Percentiles rank a stretch among this genome's conserved stretches.
phyloP scores from a whole-genome alignment of 2,113 vertebrate genomes.

The Osmerus eperlanus region DNA sequence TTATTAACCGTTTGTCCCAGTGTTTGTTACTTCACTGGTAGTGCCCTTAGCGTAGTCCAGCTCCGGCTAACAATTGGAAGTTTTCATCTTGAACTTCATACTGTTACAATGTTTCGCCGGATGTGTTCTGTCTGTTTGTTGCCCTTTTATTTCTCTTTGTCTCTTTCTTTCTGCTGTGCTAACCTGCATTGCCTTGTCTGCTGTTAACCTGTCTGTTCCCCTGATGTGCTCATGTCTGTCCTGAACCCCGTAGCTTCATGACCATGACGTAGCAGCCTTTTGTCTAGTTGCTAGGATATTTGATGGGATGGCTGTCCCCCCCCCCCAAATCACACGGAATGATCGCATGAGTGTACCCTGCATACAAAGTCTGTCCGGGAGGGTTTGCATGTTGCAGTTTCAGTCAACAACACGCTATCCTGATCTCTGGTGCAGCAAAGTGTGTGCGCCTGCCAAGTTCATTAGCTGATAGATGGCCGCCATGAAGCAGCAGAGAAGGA shows the following conservation, averaged over 20 bases:
- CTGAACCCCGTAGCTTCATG: slow-evolving; percentile 17
- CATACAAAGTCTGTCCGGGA: no score
- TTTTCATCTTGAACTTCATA: no score
- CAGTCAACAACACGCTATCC: no score
- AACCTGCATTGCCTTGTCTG: slow-evolving; percentile 55
- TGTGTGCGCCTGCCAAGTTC: slow-evolving; percentile 28
- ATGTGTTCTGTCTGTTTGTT: slow-evolving; percentile 22
- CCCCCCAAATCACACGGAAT: not conserved
- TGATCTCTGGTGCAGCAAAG: not conserved
- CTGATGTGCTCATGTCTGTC: slow-evolving; percentile 20
- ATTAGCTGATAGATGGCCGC: slow-evolving; percentile 6
- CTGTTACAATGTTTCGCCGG: not conserved
- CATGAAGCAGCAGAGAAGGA: slow-evolving; percentile 1
- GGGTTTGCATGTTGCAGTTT: slow-evolving; percentile 1
- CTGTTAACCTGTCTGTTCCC: slow-evolving; percentile 29
- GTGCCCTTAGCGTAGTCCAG: no score
- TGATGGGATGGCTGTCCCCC: slow-evolving; percentile 10
- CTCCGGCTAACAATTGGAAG: no score
- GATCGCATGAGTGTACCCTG: not conserved
- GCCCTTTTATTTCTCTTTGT: slow-evolving; percentile 27
- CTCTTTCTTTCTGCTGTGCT: slow-evolving; percentile 47
- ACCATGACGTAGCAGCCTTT: slow-evolving; percentile 22
- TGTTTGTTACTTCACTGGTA: no score
- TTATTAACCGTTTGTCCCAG: no score
- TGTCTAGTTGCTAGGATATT: slow-evolving; percentile 36